Percentiles rank a stretch among this genome's conserved stretches.
Conservation (phyloP, 2,888 invertebrate genomes). For the Malacosoma neustria region DNA sequence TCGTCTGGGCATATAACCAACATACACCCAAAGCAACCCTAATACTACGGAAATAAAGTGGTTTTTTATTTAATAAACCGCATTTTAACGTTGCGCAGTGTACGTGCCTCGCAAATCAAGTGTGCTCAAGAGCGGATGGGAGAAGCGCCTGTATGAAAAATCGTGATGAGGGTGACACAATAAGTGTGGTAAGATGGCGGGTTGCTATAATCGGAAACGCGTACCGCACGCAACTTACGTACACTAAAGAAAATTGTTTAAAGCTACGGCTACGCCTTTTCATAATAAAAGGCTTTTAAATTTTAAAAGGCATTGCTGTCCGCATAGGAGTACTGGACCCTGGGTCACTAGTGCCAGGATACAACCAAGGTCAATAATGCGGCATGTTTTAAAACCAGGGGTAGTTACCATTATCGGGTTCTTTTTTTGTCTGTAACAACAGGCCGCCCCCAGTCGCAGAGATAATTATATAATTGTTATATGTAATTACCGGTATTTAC, state of each 20-base stretch:
- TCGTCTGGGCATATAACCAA: slow-evolving; percentile 36
- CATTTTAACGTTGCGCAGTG: slow-evolving; percentile 17
- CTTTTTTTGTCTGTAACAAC: no score
- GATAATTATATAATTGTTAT: no score
- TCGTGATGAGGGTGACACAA: slow-evolving; percentile 66
- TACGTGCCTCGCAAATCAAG: slow-evolving; percentile 72
- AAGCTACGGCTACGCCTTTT: neutral
- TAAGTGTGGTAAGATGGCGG: slow-evolving; percentile 43
- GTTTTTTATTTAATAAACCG: slow-evolving; percentile 19
- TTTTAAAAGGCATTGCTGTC: no score
- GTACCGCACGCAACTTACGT: slow-evolving; percentile 19
- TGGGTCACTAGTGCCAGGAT: no score
- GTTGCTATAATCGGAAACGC: slow-evolving; percentile 65
- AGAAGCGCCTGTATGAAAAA: slow-evolving; percentile 63
- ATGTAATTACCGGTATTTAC: no score
- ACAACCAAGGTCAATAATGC: no score
- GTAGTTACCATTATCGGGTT: no score
- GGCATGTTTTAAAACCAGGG: no score
- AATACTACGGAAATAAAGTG: slow-evolving; percentile 33
- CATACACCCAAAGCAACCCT: slow-evolving; percentile 18
- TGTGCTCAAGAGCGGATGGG: slow-evolving; percentile 65
- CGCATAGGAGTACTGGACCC: no score
- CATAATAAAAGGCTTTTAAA: slow-evolving; percentile 4
- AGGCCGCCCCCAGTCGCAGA: no score
- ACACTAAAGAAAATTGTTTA: slow-evolving; percentile 11